Evolutionary conservation across 2,113 vertebrate species (phyloP).

Genomic region (Nyctibius bracteatus): DNA sequence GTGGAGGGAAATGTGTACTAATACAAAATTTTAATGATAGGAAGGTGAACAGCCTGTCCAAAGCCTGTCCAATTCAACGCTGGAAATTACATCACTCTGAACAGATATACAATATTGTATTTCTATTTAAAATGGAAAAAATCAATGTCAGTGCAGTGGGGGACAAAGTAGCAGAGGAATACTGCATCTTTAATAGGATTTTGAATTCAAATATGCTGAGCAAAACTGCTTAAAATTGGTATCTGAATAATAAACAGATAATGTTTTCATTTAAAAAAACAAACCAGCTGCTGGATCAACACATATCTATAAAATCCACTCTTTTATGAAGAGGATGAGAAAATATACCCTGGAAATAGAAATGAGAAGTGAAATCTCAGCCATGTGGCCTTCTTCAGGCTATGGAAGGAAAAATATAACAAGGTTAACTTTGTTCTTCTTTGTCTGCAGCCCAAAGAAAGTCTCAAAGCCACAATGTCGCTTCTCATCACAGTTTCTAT

Average conservation of each 20-base stretch:
- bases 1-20: constrained; percentile 39
- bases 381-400: constrained; percentile 50
- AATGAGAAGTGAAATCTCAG: constrained; percentile 57
- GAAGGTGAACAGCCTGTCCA: constrained; percentile 63
- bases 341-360: constrained; percentile 55
- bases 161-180: constrained; percentile 65
- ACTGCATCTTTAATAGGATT: constrained; percentile 77
- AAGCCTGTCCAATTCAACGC: constrained; percentile 61
- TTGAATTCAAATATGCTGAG: constrained; percentile 75
- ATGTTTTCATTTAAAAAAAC: constrained; percentile 62
- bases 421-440: constrained; percentile 50
- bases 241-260: constrained; percentile 78
- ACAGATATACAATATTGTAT: constrained; percentile 69
- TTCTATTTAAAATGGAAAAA: constrained; percentile 62
- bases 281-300: constrained; percentile 63
- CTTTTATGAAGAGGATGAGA: constrained; percentile 9
- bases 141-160: constrained; percentile 13
- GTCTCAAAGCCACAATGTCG: not conserved
- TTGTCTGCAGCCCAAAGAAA: constrained; percentile 8
- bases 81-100: constrained; percentile 69
- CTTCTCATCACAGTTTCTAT: constrained; percentile 23
- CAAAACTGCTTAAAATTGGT: constrained; percentile 72
- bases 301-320: constrained; percentile 42
- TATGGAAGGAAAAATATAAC: constrained; percentile 41
- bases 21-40: constrained; percentile 61